These are phyloP conservation scores for Mythimna vitellina DNA, from an alignment of 2,888 invertebrate species.

Conservation along the genomic window DNA sequence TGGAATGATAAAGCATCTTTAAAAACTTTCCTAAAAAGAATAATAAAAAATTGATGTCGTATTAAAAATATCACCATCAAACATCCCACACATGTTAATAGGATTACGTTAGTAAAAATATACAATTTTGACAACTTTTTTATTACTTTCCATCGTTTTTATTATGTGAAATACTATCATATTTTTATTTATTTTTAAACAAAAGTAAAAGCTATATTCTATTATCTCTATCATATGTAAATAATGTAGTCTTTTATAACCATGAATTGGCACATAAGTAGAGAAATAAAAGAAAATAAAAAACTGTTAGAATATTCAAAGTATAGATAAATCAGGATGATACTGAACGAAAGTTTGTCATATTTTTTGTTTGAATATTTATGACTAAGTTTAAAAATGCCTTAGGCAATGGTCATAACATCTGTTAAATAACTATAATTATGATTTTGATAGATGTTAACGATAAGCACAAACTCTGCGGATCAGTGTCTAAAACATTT, in stretches of 20 bases:
- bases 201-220: conserved; percentile 36
- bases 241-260: conserved; percentile 6
- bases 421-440: conserved; percentile 32
- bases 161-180: not conserved
- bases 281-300: conserved; percentile 24
- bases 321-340: conserved; percentile 38
- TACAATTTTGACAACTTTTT: conserved; percentile 13
- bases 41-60: not conserved
- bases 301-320: conserved; percentile 23
- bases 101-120: not conserved
- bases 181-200: conserved; percentile 11
- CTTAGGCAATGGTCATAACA: conserved; percentile 20
- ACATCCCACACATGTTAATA: conserved; percentile 13
- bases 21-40: not conserved
- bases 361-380: conserved; percentile 20
- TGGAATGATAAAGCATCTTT: not conserved
- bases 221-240: conserved; percentile 19
- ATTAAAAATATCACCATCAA: not conserved
- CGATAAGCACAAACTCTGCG: conserved; percentile 16
- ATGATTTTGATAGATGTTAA: conserved; percentile 17
- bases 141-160: conserved; percentile 20
- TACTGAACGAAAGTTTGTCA: conserved; percentile 33
- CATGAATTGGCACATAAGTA: not conserved
- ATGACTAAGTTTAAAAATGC: conserved; percentile 9
- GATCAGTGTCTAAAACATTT: not conserved